Base-by-base conservation (phyloP, 2,888 invertebrate species). In the Cheilosia grossa region DNA sequence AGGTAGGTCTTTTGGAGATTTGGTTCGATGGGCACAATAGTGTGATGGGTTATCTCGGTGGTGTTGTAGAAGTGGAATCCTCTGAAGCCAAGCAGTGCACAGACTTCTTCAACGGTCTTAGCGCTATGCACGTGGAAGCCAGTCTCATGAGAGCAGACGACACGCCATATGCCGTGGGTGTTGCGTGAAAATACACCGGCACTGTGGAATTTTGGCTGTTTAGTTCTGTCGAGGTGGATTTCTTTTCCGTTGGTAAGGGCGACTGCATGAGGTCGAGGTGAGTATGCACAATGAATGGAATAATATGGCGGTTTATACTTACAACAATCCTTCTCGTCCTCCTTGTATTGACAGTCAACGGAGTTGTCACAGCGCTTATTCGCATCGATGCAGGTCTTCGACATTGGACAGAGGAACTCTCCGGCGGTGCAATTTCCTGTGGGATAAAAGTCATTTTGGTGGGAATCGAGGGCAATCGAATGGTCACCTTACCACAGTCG, bases 291-390 rank as follows among this genome's bases (percentile, higher is more conserved):
- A 27, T n/a, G 4, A 6, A 37, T 27, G 5, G 2, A 21, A 54
- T 1, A 40, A 30, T 73, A 90, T 10, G 15, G 10, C 1, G 19
- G 10, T 0, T 27, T 10, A 19, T 33, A 21, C 95, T 94, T 91
- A 96, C 96, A 94, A 90, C 97, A 97, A 90, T 96, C 94, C 64
- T 93, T 89, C 93, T 97, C 97, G 89, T 97, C 97, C 92, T 97
- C 97, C 30, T 94, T 94, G 87, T 93, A 91, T 19, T 92, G 92
- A 89, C 97, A 97, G 87, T 97, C 95, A 1, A 91, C 88, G 54
- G 89, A 90, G 33, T 93, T 94, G 90, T 97, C 94, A 89, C 97
- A 97, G 19, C 94, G 93, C 86, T 94, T 93, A 49, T 92, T 89
- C 10, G 91, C 88, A 1, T 94, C 92, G 73, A 97, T 91, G 88